These are phyloP conservation scores for Baccha elongata DNA, from an alignment of 2,888 invertebrate genomes.

Conservation along the genomic window DNA sequence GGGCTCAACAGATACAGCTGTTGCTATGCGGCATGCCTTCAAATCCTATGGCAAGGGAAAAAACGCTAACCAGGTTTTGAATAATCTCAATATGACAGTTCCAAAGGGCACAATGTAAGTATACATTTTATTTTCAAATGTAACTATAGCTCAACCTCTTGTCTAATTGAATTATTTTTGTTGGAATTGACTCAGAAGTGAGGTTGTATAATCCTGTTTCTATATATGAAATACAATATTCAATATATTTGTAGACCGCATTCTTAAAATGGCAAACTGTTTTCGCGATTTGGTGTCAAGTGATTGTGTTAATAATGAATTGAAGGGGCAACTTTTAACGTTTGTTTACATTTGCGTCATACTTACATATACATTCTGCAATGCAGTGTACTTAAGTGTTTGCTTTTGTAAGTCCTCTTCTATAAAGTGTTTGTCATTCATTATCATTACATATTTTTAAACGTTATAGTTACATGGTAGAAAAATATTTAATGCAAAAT, in stretches of 20 bases:
- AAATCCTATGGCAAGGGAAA: conserved; percentile 95
- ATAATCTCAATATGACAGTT: conserved; percentile 96
- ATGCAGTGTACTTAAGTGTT: too few species aligned
- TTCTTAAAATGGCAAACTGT: background rate
- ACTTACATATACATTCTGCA: conserved; percentile 19
- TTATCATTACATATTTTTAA: too few species aligned
- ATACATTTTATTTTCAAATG: conserved; percentile 3
- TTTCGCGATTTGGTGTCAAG: conserved; percentile 39
- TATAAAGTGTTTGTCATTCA: too few species aligned
- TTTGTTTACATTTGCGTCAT: conserved; percentile 17
- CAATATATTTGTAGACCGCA: conserved; percentile 1
- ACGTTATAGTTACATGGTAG: too few species aligned
- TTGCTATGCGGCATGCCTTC: conserved; percentile 93
- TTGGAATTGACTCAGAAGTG: conserved; percentile 14
- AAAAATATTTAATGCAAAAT: too few species aligned
- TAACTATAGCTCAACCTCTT: too few species aligned
- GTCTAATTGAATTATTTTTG: conserved; percentile 12
- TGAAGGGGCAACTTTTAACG: background rate
- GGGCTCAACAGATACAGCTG: conserved; percentile 87
- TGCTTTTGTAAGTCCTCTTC: too few species aligned
- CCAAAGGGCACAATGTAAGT: conserved; percentile 97
- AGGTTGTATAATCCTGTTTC: conserved; percentile 1
- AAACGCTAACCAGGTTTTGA: conserved; percentile 92
- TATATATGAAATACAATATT: conserved; percentile 17
- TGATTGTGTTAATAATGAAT: conserved; percentile 27